Base-by-base conservation (phyloP, 2,797 vertebrate genomes). In the Bucorvus abyssinicus region DNA sequence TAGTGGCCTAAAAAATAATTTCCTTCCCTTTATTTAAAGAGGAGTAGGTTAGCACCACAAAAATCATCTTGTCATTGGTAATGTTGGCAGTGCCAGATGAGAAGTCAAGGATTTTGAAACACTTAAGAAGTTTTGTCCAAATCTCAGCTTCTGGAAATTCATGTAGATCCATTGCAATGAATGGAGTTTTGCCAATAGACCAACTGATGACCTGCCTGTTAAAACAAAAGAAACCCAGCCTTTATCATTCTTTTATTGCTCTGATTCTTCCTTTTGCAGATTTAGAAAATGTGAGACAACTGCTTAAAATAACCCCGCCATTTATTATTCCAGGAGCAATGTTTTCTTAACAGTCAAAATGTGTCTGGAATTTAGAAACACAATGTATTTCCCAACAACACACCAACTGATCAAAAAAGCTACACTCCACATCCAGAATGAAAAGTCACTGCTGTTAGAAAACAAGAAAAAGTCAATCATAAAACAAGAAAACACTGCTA, bases 291-390 rank as follows among this genome's bases (percentile, higher is more conserved):
- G 36, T 53, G 93, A 65, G 60, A 82, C 26, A 84, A 94, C 38
- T 79, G 11, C 85, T 95, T 95, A 93, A 96, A 95, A 94, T 90
- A 95, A 49, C 11, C 36, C 49, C 36, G 67, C n/a, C n/a, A 75
- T 82, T 96, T 97, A 85, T 89, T 95, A 92, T 86, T 95, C 67
- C 84, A 92, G 75, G 60, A 96, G 85, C 84, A 91, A 53, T 56
- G 44, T 84, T 95, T 95, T 95, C 93, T 91, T 96, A 96, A 83
- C 80, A 59, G 67, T 86, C 63, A 94, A 90, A 95, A 84, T 16
- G 86, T 56, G 69, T 77, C 91, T 94, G 78, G 93, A 78, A 95
- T 94, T 85, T 56, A 90, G 73, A 93, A 92, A 89, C 63, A 90
- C 22, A 36, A 68, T 32, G n/a, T 75, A 52, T 85, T 96, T 93